Evolutionary conservation across 2,888 invertebrate species (phyloP), one percentile per base, ranked within the genome.

Genomic region (Macropis europaea): DNA sequence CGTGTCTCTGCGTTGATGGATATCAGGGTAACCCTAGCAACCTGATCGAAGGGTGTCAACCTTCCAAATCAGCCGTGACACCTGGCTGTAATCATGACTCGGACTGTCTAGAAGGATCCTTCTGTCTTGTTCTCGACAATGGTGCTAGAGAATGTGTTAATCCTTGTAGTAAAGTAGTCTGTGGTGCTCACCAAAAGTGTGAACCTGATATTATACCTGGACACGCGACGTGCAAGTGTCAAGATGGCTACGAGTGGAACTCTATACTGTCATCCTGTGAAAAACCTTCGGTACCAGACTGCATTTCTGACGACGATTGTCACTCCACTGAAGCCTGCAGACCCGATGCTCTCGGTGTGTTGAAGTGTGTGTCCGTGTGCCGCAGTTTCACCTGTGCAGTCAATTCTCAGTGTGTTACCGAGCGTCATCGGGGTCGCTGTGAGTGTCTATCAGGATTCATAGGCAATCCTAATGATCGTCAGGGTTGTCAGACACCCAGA

Each of bases 381-480:
- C 91, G 93, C 28, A 93, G 94, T 81, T 96, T 95, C 86, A 96
- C 95, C 17, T 97, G 97, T 79, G 95, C 97, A 0, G 92, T 93
- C 59, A 96, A 97, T 89, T 95, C 97, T 0, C 93, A 94, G 72
- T 97, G 97, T 90, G 90, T 95, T 1, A 94, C 95, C 0, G 92
- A 90, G 70, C 92, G 92, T 64, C 96, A 96, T 84, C 92, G 92
- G 83, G 96, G 95, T 42, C 93, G 93, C 84, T 98, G 98, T 87
- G 95, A 96, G 84, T 98, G 98, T 87, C 91, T 95, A 15, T 91
- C 93, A 36, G 97, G 97, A 2, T 98, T 93, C 89, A 93, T 94
- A 9, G 98, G 98, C 34, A 97, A 98, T 91, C 96, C 97, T 15
- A 96, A 96, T 84, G 96, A 97, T 86, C 93, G 97, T 22, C 94